Evolutionary conservation across 2,888 invertebrate genomes (phyloP).

Genomic region (Ochropleura plecta): DNA sequence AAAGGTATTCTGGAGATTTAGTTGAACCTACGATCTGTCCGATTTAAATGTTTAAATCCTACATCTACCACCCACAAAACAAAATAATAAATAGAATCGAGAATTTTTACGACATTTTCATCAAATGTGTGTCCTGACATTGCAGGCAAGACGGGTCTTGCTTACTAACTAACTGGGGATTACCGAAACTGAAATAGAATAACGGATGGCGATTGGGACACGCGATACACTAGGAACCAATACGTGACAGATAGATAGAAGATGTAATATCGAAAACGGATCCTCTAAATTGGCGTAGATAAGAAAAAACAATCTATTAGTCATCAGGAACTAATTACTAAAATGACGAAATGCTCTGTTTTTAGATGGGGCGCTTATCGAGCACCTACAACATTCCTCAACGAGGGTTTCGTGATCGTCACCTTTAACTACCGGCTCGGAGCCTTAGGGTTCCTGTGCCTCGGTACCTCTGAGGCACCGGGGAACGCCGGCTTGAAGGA

Average conservation of each 20-base stretch:
- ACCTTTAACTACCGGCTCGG: conserved; percentile 86
- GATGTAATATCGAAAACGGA: conserved; percentile 19
- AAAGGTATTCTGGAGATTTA: neutral
- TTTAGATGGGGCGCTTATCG: conserved; percentile 82
- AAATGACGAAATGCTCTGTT: conserved; percentile 34
- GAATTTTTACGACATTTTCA: conserved; percentile 10
- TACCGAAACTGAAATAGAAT: conserved; percentile 45
- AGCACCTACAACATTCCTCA: conserved; percentile 74
- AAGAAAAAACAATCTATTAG: neutral
- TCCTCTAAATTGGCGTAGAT: conserved; percentile 10
- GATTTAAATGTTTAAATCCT: neutral
- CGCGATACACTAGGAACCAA: conserved; percentile 16
- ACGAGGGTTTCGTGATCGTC: conserved; percentile 77
- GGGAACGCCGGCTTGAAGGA: conserved; percentile 87
- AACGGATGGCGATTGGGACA: conserved; percentile 23
- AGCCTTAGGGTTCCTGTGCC: conserved; percentile 84
- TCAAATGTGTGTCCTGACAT: conserved; percentile 5
- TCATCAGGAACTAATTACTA: neutral
- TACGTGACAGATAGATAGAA: conserved; percentile 18
- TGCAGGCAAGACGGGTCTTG: conserved; percentile 25
- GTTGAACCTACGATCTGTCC: neutral
- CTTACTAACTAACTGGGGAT: conserved; percentile 59
- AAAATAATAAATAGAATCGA: conserved; percentile 19
- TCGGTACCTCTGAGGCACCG: conserved; percentile 75
- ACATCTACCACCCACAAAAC: conserved; percentile 1